Base-by-base conservation (phyloP, 2,888 invertebrate genomes). In the Molanna angustata region DNA sequence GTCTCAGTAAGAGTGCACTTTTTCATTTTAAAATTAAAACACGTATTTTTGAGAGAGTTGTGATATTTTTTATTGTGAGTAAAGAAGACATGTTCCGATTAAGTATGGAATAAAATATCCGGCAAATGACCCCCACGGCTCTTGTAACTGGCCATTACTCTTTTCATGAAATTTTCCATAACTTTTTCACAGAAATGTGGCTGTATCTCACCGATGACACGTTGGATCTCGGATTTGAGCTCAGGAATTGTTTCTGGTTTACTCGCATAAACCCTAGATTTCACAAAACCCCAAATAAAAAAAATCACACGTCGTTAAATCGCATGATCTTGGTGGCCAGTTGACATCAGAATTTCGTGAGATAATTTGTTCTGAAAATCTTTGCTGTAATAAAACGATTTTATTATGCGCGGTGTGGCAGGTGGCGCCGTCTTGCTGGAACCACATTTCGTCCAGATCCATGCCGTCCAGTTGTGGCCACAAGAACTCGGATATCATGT, bases 141-240 rank as follows among this genome's bases (percentile, higher is more conserved):
- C 17, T 37, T 7, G 18, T 6, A 37, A 37, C 37, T 17, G 37
- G 37, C 37, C 37, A 37, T 37, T 37, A 37, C 37, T 37, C 14
- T 6, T 37, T 37, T 37, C 37, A 37, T 37, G 37, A 37, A 37
- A 37, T 37, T 37, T 37, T 37, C 37, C 37, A 6, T 37, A 4
- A 37, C 37, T 37, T 16, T 37, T 37, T 37, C 37, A 37, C 37
- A 37, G 17, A 37, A 18, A 37, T 37, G 37, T 37, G 37, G 37
- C 11, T 37, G 37, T 37, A 37, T 16, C 37, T 37, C 17, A 37
- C 37, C 18, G 6, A 35, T 35, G 6, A 35, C 14, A 27, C 27
- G 27, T 27, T 27, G 27, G 27, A 27, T 27, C 27, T 27, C 27
- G 7, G 27, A 27, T 27, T 27, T 27, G 27, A 27, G 27, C 27